Evolutionary conservation across 2,797 vertebrate species (phyloP).

Genomic region (Chrosomus eos): DNA sequence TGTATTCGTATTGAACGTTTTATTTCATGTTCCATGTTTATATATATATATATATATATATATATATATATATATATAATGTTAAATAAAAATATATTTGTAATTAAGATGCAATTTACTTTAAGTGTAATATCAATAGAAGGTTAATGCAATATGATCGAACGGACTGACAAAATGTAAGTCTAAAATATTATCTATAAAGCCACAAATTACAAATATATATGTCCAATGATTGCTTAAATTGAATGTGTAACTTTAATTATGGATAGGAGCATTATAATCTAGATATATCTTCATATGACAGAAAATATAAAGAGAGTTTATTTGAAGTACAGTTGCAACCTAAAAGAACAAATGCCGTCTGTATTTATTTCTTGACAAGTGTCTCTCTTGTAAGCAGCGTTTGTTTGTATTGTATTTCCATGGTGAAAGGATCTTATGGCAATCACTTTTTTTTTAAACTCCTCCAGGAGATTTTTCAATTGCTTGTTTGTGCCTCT

Average conservation of each 20-base stretch:
- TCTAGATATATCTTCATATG: too few relatives aligned
- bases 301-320: background rate
- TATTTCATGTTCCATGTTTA: too few relatives aligned
- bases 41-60: too few relatives aligned
- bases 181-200: too few relatives aligned
- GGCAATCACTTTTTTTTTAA: slow-evolving; percentile 71
- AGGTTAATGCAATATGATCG: too few relatives aligned
- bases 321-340: background rate
- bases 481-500: slow-evolving; percentile 58
- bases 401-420: slow-evolving; percentile 36
- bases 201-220: too few relatives aligned
- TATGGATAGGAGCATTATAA: background rate
- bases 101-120: too few relatives aligned
- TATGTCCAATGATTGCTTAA: too few relatives aligned
- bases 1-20: too few relatives aligned
- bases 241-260: background rate
- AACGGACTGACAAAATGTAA: background rate
- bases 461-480: slow-evolving; percentile 70
- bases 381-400: slow-evolving; percentile 3
- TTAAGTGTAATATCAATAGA: too few relatives aligned
- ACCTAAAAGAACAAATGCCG: slow-evolving; percentile 20
- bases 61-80: too few relatives aligned
- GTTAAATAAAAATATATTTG: too few relatives aligned
- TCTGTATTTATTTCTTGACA: slow-evolving; percentile 10
- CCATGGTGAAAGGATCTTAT: background rate